Conservation (phyloP, 2,797 vertebrate species). For the Galaxias olidus region DNA sequence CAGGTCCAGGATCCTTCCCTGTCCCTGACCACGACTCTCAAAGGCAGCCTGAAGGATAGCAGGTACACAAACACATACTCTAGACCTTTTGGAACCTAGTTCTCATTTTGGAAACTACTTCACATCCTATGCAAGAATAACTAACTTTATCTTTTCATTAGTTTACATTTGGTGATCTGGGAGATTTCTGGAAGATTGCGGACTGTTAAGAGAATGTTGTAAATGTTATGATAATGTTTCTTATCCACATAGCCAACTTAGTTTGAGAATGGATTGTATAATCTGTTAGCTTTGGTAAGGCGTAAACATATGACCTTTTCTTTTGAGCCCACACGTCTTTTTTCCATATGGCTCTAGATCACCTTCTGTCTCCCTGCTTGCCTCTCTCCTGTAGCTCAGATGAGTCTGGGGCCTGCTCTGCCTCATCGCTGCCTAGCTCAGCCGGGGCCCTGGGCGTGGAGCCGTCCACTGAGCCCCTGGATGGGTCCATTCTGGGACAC, state of each 20-base stretch:
- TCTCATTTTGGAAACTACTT: too few species aligned
- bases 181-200: too few species aligned
- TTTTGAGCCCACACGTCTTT: background rate
- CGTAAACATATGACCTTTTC: background rate
- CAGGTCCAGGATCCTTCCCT: slow-evolving; percentile 35
- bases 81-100: too few species aligned
- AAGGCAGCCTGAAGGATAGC: slow-evolving; percentile 48
- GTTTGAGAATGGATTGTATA: too few species aligned
- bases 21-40: slow-evolving; percentile 11
- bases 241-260: too few species aligned
- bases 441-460: slow-evolving; percentile 30
- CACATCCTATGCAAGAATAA: too few species aligned
- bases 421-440: slow-evolving; percentile 53
- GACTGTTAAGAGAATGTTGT: too few species aligned
- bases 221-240: too few species aligned
- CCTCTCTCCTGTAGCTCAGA: slow-evolving; percentile 52
- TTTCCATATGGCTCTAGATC: background rate
- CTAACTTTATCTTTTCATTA: background rate
- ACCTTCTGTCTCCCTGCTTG: background rate
- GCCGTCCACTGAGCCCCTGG: slow-evolving; percentile 36
- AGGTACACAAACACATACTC: slow-evolving; percentile 50
- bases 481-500: slow-evolving; percentile 46
- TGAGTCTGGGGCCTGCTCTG: slow-evolving; percentile 48
- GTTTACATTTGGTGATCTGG: too few species aligned
- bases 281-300: too few species aligned